These are phyloP conservation scores for Pterocles burchelli DNA, from an alignment of 2,113 vertebrate species.

Conservation along the genomic window DNA sequence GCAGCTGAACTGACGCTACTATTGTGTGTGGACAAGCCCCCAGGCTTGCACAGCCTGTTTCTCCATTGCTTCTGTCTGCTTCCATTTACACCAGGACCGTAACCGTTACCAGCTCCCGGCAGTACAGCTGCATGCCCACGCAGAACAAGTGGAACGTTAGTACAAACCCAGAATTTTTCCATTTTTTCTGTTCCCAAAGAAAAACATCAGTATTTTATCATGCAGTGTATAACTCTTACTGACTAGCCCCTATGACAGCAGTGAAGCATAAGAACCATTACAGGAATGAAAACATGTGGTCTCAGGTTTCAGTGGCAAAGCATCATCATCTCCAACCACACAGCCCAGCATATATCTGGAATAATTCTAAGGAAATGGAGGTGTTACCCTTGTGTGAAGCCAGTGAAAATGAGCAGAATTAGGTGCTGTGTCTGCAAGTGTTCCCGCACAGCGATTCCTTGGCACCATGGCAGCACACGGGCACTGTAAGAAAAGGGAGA, in stretches of 20 bases:
- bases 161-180: not conserved
- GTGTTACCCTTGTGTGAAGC: not conserved
- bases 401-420: not conserved
- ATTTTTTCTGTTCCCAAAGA: constrained; percentile 13
- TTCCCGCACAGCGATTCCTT: not conserved
- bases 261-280: not conserved
- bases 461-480: not conserved
- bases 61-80: constrained; percentile 37
- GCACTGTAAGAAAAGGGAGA: accelerated
- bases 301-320: not conserved
- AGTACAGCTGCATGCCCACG: constrained; percentile 26
- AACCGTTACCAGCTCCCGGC: constrained; percentile 20
- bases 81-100: constrained; percentile 9
- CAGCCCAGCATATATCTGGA: not conserved
- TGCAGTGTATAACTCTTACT: not conserved
- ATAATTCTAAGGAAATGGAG: not conserved
- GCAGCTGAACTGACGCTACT: constrained; percentile 51
- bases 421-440: not conserved
- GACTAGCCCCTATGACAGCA: not conserved
- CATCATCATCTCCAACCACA: not conserved
- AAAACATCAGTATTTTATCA: constrained; percentile 34
- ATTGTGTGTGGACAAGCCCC: constrained; percentile 22
- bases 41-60: not conserved
- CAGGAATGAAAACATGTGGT: not conserved
- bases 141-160: constrained; percentile 41